Evolutionary conservation across 2,113 vertebrate species (phyloP).

Genomic region (Desmodus rotundus): DNA sequence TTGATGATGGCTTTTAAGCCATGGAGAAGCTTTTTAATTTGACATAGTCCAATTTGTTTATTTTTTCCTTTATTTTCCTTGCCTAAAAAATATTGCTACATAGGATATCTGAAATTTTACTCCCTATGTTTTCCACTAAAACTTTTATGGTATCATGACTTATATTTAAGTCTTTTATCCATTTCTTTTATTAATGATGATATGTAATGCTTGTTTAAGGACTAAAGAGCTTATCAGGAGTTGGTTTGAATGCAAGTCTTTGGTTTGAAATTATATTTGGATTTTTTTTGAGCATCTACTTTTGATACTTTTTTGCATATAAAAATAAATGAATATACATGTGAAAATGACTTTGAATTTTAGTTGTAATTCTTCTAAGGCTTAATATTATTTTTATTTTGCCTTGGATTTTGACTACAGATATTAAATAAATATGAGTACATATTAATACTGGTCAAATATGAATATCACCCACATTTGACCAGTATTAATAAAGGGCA

Average conservation of each 20-base stretch:
- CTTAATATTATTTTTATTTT: conserved; percentile 36
- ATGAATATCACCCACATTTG: background rate
- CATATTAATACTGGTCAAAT: too few relatives aligned
- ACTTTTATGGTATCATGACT: too few relatives aligned
- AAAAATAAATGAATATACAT: conserved; percentile 4
- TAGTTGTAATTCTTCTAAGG: background rate
- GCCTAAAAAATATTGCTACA: too few relatives aligned
- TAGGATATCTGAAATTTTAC: too few relatives aligned
- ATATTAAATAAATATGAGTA: background rate
- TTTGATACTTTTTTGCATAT: background rate
- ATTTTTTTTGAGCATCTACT: background rate
- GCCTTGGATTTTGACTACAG: conserved; percentile 25
- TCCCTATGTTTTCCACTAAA: too few relatives aligned
- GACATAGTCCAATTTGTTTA: too few relatives aligned
- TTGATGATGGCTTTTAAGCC: too few relatives aligned
- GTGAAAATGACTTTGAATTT: conserved; percentile 18
- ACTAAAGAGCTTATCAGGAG: background rate
- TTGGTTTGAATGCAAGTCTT: background rate
- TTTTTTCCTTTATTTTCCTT: too few relatives aligned
- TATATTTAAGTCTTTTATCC: background rate
- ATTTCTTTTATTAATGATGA: background rate
- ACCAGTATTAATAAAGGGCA: background rate
- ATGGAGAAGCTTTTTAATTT: too few relatives aligned
- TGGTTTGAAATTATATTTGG: conserved; percentile 26
- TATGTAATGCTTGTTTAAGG: background rate